A percentile compares a stretch with the other conserved stretches of the same genome.
phyloP scores from a whole-genome alignment of 1,140 invertebrate genomes.

The Aethina tumida region DNA sequence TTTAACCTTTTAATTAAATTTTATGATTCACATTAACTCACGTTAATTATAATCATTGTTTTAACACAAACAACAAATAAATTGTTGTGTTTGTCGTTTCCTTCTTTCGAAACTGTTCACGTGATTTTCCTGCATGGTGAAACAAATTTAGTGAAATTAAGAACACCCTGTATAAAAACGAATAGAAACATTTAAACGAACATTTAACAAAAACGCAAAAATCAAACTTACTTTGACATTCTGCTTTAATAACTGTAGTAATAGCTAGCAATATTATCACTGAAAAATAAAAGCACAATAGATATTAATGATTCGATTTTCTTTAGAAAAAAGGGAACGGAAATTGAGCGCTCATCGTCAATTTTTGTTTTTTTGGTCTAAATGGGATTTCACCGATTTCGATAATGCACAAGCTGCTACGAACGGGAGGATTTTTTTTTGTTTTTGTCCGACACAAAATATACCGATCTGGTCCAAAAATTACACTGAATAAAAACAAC shows the following conservation, averaged over 20 bases:
- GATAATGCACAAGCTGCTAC: not conserved
- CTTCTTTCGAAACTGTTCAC: too few species aligned
- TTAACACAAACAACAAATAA: not conserved
- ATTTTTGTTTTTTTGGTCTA: slow-evolving; percentile 2
- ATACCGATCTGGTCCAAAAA: too few species aligned
- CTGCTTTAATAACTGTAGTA: slow-evolving; percentile 33
- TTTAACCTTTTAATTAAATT: not conserved
- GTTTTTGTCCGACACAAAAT: too few species aligned
- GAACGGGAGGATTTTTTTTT: not conserved
- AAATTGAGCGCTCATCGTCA: not conserved
- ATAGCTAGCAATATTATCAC: slow-evolving; percentile 35
- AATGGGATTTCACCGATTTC: slow-evolving; percentile 1
- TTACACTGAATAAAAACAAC: too few species aligned
- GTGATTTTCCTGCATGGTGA: not conserved
- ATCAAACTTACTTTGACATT: slow-evolving; percentile 35
- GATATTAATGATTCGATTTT: slow-evolving; percentile 16
- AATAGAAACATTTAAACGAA: slow-evolving; percentile 11
- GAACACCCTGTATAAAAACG: slow-evolving; percentile 13
- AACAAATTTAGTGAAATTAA: slow-evolving; percentile 3
- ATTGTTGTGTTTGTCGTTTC: too few species aligned
- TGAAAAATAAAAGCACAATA: slow-evolving; percentile 30
- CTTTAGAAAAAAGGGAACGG: slow-evolving; percentile 4
- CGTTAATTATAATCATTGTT: not conserved
- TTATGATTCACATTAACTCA: not conserved
- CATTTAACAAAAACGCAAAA: slow-evolving; percentile 12